These are phyloP conservation scores for Gonioctena quinquepunctata DNA, from an alignment of 1,140 invertebrate species.

Conservation along the genomic window DNA sequence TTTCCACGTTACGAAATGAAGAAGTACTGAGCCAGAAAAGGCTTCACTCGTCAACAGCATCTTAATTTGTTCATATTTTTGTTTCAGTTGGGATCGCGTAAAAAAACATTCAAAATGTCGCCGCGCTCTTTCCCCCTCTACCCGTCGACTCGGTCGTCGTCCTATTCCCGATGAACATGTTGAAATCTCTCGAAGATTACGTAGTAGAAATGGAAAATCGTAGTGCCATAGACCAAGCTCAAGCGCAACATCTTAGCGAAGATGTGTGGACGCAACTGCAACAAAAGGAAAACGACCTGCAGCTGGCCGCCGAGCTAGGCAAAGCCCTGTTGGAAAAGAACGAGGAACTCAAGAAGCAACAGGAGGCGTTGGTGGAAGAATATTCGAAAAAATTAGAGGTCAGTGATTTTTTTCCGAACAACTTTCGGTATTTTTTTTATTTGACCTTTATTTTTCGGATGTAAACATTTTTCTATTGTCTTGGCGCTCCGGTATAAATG, in stretches of 20 bases:
- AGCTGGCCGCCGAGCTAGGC: conserved; percentile 91
- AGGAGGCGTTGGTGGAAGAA: conserved; percentile 84
- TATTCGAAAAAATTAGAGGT: conserved; percentile 94
- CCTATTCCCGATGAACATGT: conserved; percentile 20
- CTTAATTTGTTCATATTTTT: too few relatives aligned
- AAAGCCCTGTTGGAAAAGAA: conserved; percentile 94
- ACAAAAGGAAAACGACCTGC: conserved; percentile 90
- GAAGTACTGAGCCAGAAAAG: too few relatives aligned
- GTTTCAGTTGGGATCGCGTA: neutral
- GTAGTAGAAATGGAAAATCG: conserved; percentile 55
- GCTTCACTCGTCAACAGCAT: too few relatives aligned
- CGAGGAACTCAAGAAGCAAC: conserved; percentile 84
- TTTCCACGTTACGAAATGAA: too few relatives aligned
- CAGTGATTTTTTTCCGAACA: conserved; percentile 57
- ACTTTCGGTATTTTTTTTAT: too few relatives aligned
- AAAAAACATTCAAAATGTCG: conserved; percentile 9
- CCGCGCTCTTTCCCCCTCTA: neutral
- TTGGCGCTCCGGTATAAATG: too few relatives aligned
- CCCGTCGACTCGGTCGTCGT: neutral
- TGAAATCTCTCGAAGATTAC: conserved; percentile 52
- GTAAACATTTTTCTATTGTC: too few relatives aligned
- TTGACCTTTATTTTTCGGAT: too few relatives aligned
- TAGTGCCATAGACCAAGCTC: conserved; percentile 46
- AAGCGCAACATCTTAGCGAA: conserved; percentile 58
- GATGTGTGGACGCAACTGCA: conserved; percentile 84